Base-by-base conservation (phyloP, 2,113 vertebrate genomes). In the Murina feae region DNA sequence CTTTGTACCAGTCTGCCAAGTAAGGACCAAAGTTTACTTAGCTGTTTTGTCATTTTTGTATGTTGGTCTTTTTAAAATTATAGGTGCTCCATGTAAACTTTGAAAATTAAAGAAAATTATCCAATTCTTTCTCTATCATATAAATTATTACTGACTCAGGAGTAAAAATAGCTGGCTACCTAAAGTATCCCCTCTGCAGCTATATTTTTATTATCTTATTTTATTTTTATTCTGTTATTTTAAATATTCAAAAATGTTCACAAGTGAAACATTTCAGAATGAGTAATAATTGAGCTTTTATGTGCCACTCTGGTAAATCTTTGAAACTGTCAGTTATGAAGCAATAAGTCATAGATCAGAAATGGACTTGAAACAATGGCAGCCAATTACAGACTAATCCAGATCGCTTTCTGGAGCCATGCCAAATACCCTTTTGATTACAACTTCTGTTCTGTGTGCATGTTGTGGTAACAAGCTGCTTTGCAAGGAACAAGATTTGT, bases 281-380 rank as follows among this genome's bases (percentile, higher is more conserved):
- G 58, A 84, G 47, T 81, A 51, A 39, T 44, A 10, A 49, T 0
- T 2, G 55, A 69, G n/a, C 2, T 13, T 90, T 84, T 72, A 37
- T 82, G 76, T 66, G 16, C 37, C 74, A 58, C 74, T 47, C 86
- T 81, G 30, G 35, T 82, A 93, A 96, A 87, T 14, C 81, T 95
- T 85, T 86, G 87, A 90, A 85, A 89, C 78, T 68, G 53, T 88
- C 85, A 85, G 85, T 90, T 95, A 82, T 90, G 85, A 93, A 58
- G 68, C 85, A 92, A 47, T 86, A 93, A 96, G 55, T 63, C 55
- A 82, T n/a, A 51, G 90, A 68, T 96, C 75, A 79, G 87, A 93
- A 81, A 89, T 80, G 85, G 76, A 93, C 65, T 87, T 66, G 71
- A 94, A 92, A 90, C 91, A 85, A 35, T 25, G 71, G 72, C 78